Evolutionary conservation across 2,888 invertebrate species (phyloP).

Genomic region (Volucella inflata): DNA sequence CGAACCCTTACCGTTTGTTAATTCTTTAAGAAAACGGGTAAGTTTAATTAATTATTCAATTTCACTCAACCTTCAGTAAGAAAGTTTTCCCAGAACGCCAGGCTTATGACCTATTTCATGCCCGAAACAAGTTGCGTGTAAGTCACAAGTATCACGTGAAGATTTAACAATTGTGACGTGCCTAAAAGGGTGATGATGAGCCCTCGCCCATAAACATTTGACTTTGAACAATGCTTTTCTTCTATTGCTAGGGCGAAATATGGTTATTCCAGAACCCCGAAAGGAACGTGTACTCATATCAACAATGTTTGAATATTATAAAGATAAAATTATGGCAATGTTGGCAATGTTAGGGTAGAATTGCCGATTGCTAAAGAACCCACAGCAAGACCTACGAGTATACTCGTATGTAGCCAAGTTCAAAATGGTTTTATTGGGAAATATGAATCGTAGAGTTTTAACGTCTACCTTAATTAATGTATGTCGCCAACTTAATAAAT

Average conservation of each 20-base stretch:
- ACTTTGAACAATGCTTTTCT: slow-evolving; percentile 53
- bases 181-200: slow-evolving; percentile 53
- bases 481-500: slow-evolving; percentile 56
- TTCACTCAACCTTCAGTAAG: slow-evolving; percentile 49
- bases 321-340: slow-evolving; percentile 54
- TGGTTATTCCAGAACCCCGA: slow-evolving; percentile 32
- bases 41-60: slow-evolving; percentile 65
- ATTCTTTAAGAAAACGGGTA: slow-evolving; percentile 38
- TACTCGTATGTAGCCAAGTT: no score
- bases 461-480: slow-evolving; percentile 47
- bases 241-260: slow-evolving; percentile 38
- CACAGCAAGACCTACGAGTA: no score
- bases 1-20: slow-evolving; percentile 12
- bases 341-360: slow-evolving; percentile 54
- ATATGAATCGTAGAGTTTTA: slow-evolving; percentile 20
- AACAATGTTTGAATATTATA: slow-evolving; percentile 53
- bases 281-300: slow-evolving; percentile 37
- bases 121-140: slow-evolving; percentile 54
- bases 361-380: slow-evolving; percentile 18
- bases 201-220: slow-evolving; percentile 54
- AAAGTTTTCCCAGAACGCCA: slow-evolving; percentile 33
- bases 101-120: slow-evolving; percentile 57
- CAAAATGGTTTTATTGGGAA: slow-evolving; percentile 10
- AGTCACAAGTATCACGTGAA: slow-evolving; percentile 55
- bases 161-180: slow-evolving; percentile 56